Evolutionary conservation across 2,113 vertebrate species (phyloP), one percentile per base, ranked within the genome.

Genomic region (Vidua chalybeata): DNA sequence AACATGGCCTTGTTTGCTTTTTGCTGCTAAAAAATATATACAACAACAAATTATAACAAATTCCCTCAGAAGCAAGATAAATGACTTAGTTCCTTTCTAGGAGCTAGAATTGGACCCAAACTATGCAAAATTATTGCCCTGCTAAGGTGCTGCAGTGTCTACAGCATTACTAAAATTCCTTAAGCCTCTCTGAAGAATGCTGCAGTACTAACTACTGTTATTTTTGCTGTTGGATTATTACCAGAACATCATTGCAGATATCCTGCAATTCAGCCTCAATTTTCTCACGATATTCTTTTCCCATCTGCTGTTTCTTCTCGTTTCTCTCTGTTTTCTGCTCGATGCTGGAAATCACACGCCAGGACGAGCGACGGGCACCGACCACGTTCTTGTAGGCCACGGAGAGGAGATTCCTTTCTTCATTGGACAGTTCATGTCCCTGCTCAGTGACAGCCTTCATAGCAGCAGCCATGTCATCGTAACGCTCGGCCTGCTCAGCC

Each of bases 381-480:
- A 99, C 99, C 96, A 99, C 99, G 4, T 99, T 99, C 98, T 99
- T 99, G 98, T 99, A 99, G 97, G 99, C 99, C 13, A 99, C 99
- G 0, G 99, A 99, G 52, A 99, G 99, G 62, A 99, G 98, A 95
- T 99, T 99, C 92, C 99, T 98, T 97, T 99, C 99, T 96, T 99
- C 99, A 1, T 99, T 99, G 97, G 98, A 99, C 66, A 99, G 98
- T 95, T 99, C 99, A 1, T 97, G 96, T n/a, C 98, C 98, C 92
- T 99, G 99, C 92, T 99, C 99, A 3, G 99, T 99, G 97, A 99
- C 99, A 1, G 98, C 97, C 97, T 99, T 99, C 99, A 99, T 99
- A 58, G 99, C 99, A 64, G 99, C 98, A 79, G 99, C 99, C 99
- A 99, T 99, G 93, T 99, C 99, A 89, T 99, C 99, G 23, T 99